phyloP scores from a whole-genome alignment of 2,113 vertebrate genomes.

The Cygnus buccinator region DNA sequence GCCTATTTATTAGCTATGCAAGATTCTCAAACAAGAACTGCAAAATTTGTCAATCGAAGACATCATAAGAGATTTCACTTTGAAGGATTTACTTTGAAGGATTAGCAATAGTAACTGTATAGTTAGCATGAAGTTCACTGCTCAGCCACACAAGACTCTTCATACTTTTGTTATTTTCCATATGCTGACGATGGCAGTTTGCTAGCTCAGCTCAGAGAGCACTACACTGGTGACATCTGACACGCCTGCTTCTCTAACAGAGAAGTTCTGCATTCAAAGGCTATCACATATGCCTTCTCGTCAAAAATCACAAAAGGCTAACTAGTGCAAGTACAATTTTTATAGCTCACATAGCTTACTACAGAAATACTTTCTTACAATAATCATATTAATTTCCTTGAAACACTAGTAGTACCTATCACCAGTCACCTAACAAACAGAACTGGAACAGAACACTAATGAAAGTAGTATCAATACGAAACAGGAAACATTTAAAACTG shows the following conservation, averaged over 20 bases:
- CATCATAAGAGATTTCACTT: not conserved
- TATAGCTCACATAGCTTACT: not conserved
- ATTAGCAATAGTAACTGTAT: conserved; percentile 12
- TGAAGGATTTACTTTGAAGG: conserved; percentile 19
- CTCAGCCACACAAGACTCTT: conserved; percentile 37
- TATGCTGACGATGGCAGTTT: conserved; percentile 36
- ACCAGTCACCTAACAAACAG: not conserved
- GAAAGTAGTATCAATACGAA: not conserved
- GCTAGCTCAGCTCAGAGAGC: conserved; percentile 42
- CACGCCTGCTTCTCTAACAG: not conserved
- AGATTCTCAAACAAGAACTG: not conserved
- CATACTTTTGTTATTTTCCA: conserved; percentile 53
- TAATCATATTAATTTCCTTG: conserved; percentile 32
- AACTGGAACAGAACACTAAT: not conserved
- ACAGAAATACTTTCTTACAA: conserved; percentile 22
- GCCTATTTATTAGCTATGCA: not conserved
- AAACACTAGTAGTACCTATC: not conserved
- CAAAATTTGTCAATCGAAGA: not conserved
- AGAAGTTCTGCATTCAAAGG: conserved; percentile 42
- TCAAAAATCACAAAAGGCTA: conserved; percentile 23
- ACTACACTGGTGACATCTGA: conserved; percentile 35
- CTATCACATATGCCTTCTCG: not conserved
- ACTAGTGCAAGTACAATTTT: not conserved
- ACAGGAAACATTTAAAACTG: not conserved
- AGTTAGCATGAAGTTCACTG: conserved; percentile 39